These are phyloP conservation scores for Callorhinus ursinus DNA, from an alignment of 2,113 vertebrate genomes.

Conservation along the genomic window DNA sequence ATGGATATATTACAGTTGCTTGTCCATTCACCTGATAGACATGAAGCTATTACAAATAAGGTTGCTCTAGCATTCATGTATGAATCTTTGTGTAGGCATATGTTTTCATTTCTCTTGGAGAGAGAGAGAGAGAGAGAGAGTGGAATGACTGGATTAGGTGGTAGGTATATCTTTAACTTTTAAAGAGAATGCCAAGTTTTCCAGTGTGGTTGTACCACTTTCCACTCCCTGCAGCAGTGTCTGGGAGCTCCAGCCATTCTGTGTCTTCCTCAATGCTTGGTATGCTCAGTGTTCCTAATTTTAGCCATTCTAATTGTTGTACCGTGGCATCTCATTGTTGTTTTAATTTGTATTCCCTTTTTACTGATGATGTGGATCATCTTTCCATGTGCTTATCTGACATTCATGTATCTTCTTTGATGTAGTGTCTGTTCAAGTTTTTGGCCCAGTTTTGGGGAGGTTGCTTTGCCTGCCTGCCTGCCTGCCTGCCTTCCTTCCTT, in stretches of 20 bases:
- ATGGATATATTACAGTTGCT: neutral
- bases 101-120: neutral
- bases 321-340: neutral
- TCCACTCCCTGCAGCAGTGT: neutral
- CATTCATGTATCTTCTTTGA: neutral
- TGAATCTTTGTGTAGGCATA: neutral
- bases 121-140: neutral
- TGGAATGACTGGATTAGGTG: neutral
- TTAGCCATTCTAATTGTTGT: neutral
- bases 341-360: conserved; percentile 2
- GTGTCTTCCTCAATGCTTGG: neutral
- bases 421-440: neutral
- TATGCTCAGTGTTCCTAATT: neutral
- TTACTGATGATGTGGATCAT: no score
- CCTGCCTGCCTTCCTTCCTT: no score
- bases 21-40: neutral
- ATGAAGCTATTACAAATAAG: neutral
- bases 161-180: neutral
- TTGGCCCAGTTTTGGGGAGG: neutral
- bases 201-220: neutral
- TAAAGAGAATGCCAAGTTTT: neutral
- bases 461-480: neutral
- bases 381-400: neutral
- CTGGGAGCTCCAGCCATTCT: neutral
- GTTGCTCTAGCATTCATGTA: neutral